phyloP scores from a whole-genome alignment of 1,140 invertebrate genomes.

The Brachionus paranguensis region DNA sequence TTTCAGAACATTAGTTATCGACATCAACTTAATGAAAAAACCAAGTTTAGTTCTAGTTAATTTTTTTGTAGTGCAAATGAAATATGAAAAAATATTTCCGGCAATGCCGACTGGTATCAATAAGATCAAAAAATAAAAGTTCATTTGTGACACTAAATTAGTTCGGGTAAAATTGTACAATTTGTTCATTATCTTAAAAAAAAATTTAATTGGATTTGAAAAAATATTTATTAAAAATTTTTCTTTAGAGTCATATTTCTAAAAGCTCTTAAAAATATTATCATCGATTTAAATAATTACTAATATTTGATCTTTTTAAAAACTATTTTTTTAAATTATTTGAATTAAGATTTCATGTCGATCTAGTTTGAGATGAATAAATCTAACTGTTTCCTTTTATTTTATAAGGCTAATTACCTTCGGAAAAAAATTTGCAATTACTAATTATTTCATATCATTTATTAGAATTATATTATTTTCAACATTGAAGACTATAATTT shows the following conservation, averaged over 20 bases:
- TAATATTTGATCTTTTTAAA: too few species aligned
- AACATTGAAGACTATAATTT: too few species aligned
- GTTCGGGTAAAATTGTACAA: background rate
- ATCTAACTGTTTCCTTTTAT: too few species aligned
- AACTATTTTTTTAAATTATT: too few species aligned
- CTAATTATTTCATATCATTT: too few species aligned
- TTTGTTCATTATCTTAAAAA: background rate
- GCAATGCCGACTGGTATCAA: background rate
- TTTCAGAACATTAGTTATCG: background rate
- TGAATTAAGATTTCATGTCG: background rate
- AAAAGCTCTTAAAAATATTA: background rate
- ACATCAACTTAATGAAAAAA: background rate
- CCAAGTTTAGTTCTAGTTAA: background rate
- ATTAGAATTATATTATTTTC: too few species aligned
- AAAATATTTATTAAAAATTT: background rate
- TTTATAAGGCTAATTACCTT: too few species aligned
- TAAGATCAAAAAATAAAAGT: background rate
- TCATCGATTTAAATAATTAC: too few species aligned
- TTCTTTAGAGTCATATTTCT: background rate
- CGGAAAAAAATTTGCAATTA: too few species aligned
- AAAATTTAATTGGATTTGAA: too few species aligned
- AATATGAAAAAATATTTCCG: background rate
- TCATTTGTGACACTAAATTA: background rate
- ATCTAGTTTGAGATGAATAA: too few species aligned
- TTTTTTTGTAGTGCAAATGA: background rate